Evolutionary conservation across 2,797 vertebrate genomes (phyloP).

Genomic region (Coregonus sp.): DNA sequence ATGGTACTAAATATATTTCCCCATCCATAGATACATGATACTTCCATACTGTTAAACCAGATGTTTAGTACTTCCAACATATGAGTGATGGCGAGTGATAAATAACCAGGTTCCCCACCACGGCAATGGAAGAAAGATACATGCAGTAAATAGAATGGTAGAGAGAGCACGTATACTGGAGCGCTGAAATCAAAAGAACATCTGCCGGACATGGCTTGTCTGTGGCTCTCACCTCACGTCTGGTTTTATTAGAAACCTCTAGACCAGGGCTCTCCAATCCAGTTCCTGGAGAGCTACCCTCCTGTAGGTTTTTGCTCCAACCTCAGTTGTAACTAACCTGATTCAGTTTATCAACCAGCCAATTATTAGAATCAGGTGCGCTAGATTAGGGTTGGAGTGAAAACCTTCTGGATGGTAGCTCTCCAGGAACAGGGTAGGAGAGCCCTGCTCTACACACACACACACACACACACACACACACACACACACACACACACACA

Average conservation of each 20-base stretch:
- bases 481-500: no score
- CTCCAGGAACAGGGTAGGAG: no score
- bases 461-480: not conserved
- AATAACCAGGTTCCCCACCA: not conserved
- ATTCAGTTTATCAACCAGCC: no score
- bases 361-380: no score
- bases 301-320: no score
- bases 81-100: not conserved
- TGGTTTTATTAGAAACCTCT: slow-evolving; percentile 18
- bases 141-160: not conserved
- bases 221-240: slow-evolving; percentile 18
- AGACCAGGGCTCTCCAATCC: not conserved
- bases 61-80: not conserved
- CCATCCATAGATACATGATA: not conserved
- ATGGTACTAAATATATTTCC: not conserved
- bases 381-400: no score
- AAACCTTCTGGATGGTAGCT: no score
- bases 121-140: not conserved
- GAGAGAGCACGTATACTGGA: not conserved
- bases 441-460: no score
- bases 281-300: no score
- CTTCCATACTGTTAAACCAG: not conserved
- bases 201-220: not conserved
- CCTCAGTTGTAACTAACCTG: no score
- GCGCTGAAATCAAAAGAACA: not conserved